These are phyloP conservation scores for Pipistrellus nathusii DNA, from an alignment of 2,797 vertebrate species.

Conservation along the genomic window DNA sequence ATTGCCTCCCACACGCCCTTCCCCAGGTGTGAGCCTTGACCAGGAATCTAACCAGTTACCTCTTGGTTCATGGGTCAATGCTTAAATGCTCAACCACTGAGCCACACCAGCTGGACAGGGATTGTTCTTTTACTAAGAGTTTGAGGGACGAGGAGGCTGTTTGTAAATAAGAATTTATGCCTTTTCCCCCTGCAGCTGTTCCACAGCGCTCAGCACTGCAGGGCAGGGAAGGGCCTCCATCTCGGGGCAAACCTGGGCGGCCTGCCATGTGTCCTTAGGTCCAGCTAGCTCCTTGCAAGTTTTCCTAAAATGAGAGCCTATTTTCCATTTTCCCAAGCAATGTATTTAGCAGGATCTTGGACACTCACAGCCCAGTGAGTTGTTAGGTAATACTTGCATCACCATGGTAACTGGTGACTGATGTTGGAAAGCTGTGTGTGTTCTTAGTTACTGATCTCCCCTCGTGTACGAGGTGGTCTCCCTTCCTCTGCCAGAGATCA, in stretches of 20 bases:
- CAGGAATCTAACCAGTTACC: too few species aligned
- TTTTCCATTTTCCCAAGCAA: slow-evolving; percentile 45
- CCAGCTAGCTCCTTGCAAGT: neutral
- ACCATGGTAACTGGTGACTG: slow-evolving; percentile 76
- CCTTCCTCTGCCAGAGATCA: neutral
- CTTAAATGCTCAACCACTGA: too few species aligned
- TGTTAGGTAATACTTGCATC: slow-evolving; percentile 73
- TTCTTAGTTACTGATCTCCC: slow-evolving; percentile 50
- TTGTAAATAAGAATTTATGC: slow-evolving; percentile 14
- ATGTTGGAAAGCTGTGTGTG: slow-evolving; percentile 64
- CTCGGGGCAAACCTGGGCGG: neutral
- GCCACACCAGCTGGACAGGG: too few species aligned
- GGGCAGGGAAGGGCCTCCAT: neutral
- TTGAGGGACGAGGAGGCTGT: neutral
- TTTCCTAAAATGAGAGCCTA: slow-evolving; percentile 55
- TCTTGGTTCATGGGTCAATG: too few species aligned
- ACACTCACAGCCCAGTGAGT: slow-evolving; percentile 59
- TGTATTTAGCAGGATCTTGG: slow-evolving; percentile 1
- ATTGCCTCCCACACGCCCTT: too few species aligned
- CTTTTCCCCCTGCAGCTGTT: neutral
- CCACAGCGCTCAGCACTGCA: fast-evolving
- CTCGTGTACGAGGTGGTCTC: neutral
- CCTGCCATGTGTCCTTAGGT: neutral
- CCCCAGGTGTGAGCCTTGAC: too few species aligned
- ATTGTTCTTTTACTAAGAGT: neutral